Evolutionary conservation across 2,113 vertebrate species (phyloP).

Genomic region (Felis chaus): DNA sequence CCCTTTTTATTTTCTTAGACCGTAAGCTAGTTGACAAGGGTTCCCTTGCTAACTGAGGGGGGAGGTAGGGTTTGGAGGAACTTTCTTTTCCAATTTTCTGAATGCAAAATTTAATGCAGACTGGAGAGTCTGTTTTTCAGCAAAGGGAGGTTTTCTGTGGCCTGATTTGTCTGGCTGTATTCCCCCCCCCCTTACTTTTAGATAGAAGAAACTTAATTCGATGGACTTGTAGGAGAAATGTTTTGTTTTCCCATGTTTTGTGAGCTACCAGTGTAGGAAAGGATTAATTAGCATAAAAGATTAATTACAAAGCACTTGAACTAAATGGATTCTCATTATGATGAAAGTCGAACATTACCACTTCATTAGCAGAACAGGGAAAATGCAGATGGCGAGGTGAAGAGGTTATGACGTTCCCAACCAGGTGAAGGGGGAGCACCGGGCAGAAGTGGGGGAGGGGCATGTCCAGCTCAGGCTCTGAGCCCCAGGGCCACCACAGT

Average conservation of each 20-base stretch:
- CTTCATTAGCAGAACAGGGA: not conserved
- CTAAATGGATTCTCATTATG: slow-evolving; percentile 68
- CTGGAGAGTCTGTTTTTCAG: not conserved
- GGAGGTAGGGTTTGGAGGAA: not conserved
- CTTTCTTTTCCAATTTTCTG: not conserved
- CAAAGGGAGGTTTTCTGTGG: not conserved
- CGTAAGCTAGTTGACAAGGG: not conserved
- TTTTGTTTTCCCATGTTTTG: slow-evolving; percentile 57
- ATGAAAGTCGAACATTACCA: slow-evolving; percentile 17
- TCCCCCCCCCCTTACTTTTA: not conserved
- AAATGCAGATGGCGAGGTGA: not conserved
- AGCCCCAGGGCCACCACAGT: rapidly evolving
- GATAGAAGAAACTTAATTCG: slow-evolving; percentile 22
- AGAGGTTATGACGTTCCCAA: not conserved
- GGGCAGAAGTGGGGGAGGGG: not conserved
- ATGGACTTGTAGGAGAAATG: slow-evolving; percentile 47
- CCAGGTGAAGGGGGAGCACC: not conserved
- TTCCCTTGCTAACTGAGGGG: not conserved
- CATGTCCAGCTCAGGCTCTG: not conserved
- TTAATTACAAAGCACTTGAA: slow-evolving; percentile 66
- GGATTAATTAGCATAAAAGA: slow-evolving; percentile 59
- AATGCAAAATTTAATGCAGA: not conserved
- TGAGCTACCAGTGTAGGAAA: slow-evolving; percentile 45
- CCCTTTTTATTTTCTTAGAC: not conserved
- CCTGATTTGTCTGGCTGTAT: not conserved